Evolutionary conservation across 2,113 vertebrate genomes (phyloP).

Genomic region (Plotosus lineatus): DNA sequence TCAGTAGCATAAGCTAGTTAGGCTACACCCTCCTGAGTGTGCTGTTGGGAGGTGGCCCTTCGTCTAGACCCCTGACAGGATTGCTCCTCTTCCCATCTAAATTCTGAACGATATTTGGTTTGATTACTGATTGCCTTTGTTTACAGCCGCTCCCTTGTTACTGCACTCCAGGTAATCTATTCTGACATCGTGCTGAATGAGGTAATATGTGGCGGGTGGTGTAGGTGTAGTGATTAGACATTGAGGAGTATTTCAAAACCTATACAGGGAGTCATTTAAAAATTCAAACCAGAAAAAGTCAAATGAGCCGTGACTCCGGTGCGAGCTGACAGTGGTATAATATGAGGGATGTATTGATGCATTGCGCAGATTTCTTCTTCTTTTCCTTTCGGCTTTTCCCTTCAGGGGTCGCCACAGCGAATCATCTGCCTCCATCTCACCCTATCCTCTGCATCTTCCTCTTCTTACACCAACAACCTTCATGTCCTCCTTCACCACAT

Average conservation of each 20-base stretch:
- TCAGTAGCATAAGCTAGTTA: too few species aligned
- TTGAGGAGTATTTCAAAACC: not conserved
- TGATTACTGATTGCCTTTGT: not conserved
- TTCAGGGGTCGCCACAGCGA: too few species aligned
- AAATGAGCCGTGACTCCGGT: not conserved
- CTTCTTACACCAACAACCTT: too few species aligned
- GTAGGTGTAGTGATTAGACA: not conserved
- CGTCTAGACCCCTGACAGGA: not conserved
- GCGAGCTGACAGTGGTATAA: not conserved
- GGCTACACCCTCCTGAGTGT: too few species aligned
- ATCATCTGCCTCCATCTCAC: too few species aligned
- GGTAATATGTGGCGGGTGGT: not conserved
- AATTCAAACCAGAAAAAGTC: not conserved
- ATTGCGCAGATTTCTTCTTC: too few species aligned
- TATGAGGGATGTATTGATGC: not conserved
- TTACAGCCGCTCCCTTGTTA: not conserved
- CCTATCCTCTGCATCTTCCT: too few species aligned
- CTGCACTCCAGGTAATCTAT: not conserved
- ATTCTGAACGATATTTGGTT: not conserved
- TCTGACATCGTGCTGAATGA: not conserved
- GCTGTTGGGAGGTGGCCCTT: too few species aligned
- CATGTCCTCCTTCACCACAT: too few species aligned
- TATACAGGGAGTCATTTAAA: not conserved
- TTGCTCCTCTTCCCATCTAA: not conserved
- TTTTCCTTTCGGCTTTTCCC: too few species aligned